Evolutionary conservation across 2,888 invertebrate species (phyloP).

Genomic region (Clitarchus hookeri): DNA sequence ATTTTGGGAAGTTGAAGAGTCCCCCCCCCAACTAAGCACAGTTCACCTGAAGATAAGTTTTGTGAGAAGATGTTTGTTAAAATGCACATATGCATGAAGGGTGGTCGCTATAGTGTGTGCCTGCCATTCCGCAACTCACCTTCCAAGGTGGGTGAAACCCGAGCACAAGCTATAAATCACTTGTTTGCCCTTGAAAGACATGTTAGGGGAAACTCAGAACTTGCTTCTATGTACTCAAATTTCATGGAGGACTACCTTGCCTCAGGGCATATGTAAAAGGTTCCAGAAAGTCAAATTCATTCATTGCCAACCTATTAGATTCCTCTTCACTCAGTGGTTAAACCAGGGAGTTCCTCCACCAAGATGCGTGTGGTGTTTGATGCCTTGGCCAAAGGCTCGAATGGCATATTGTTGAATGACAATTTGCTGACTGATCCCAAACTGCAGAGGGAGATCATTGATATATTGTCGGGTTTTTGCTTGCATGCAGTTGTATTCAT

Average conservation of each 20-base stretch:
- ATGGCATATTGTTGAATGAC: no score
- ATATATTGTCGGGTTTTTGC: neutral
- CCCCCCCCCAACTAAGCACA: neutral
- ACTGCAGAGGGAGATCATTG: neutral
- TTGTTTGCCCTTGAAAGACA: no score
- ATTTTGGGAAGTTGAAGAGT: neutral
- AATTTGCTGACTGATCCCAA: no score
- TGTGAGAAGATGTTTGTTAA: neutral
- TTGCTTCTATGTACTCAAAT: no score
- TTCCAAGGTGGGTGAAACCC: neutral
- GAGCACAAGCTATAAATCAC: no score
- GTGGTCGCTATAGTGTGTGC: neutral
- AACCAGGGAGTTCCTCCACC: no score
- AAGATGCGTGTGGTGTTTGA: no score
- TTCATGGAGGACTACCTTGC: slow-evolving; percentile 12
- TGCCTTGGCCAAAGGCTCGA: no score
- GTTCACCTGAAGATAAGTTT: neutral
- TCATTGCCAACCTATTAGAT: neutral
- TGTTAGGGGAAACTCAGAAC: no score
- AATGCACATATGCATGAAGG: neutral
- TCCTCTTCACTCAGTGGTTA: neutral
- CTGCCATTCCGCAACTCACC: neutral
- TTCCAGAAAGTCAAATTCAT: neutral
- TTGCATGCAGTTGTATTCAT: neutral
- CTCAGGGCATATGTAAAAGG: neutral